Percentiles rank a stretch among this genome's conserved stretches.
These are phyloP conservation scores for Oreortyx pictus DNA, from an alignment of 2,797 vertebrate species.

Conservation along the genomic window DNA sequence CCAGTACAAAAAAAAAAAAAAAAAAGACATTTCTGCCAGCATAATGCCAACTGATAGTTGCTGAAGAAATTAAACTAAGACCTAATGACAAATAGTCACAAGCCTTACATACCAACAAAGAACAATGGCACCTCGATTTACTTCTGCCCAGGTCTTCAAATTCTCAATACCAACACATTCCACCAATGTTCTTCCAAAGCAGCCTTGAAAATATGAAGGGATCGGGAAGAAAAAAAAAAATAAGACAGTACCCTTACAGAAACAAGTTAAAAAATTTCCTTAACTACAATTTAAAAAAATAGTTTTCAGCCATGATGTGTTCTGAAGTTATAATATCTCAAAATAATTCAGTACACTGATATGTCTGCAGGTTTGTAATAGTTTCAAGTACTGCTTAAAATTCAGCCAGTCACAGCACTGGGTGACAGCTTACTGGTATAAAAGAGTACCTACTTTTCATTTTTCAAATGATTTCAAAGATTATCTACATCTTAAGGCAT, in stretches of 20 bases:
- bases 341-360: background rate
- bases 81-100: background rate
- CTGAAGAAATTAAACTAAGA: background rate
- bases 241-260: background rate
- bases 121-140: constrained; percentile 94
- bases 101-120: constrained; percentile 86
- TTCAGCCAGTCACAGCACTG: background rate
- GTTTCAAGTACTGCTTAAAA: background rate
- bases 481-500: background rate
- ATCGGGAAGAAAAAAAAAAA: background rate
- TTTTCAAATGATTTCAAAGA: background rate
- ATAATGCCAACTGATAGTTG: background rate
- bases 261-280: background rate
- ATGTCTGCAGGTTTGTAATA: background rate
- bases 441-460: background rate
- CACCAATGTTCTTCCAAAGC: constrained; percentile 88
- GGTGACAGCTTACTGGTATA: background rate
- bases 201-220: constrained; percentile 75
- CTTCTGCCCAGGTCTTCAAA: constrained; percentile 87
- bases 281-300: background rate
- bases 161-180: constrained; percentile 88
- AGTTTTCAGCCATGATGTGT: background rate
- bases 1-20: background rate
- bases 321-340: background rate
- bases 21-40: background rate